Percentiles rank a stretch among this genome's conserved stretches.
Evolutionary conservation across 2,888 invertebrate species (phyloP).

Genomic region (Myathropa florea): DNA sequence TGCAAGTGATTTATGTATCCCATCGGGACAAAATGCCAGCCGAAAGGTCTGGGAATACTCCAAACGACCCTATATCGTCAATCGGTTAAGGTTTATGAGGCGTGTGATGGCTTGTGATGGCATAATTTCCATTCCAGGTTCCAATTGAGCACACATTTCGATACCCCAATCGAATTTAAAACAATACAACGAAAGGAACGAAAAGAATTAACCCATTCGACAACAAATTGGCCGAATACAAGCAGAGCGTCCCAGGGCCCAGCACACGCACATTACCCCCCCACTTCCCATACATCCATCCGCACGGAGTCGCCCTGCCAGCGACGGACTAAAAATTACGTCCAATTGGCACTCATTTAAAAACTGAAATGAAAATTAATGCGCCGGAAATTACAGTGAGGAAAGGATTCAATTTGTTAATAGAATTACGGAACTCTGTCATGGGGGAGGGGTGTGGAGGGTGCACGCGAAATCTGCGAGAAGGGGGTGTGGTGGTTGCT

Average conservation of each 20-base stretch:
- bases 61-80: neutral
- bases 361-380: slow-evolving; percentile 75
- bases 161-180: neutral
- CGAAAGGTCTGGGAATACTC: too few relatives aligned
- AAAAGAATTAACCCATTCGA: too few relatives aligned
- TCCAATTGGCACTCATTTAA: slow-evolving; percentile 62
- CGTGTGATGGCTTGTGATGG: neutral
- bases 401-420: slow-evolving; percentile 74
- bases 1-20: too few relatives aligned
- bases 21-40: too few relatives aligned
- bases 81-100: neutral
- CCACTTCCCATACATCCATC: neutral
- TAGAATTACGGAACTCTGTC: slow-evolving; percentile 56
- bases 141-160: neutral
- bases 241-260: neutral
- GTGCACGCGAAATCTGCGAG: neutral
- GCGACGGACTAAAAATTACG: slow-evolving; percentile 23
- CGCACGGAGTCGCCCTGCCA: neutral
- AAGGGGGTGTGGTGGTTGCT: neutral
- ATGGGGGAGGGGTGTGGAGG: neutral
- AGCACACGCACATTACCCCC: neutral
- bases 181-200: neutral
- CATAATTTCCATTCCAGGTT: neutral
- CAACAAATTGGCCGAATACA: neutral
- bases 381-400: slow-evolving; percentile 77